Evolutionary conservation across 2,797 vertebrate genomes (phyloP).

Genomic region (Myotis myotis): DNA sequence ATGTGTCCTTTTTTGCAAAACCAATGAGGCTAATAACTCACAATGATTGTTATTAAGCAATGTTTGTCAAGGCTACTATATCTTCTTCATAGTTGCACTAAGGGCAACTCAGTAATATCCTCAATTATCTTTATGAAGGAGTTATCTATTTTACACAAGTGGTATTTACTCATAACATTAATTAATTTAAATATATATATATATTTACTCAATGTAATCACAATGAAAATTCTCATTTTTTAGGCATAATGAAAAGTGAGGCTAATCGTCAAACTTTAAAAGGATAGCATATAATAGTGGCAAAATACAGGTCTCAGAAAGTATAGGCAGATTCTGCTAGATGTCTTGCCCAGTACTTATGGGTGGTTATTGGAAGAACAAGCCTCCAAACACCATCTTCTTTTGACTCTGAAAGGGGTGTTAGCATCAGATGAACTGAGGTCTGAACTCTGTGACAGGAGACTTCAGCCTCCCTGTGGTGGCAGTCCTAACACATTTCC

Average conservation of each 20-base stretch:
- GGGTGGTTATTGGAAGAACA: background rate
- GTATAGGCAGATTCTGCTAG: background rate
- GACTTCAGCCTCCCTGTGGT: background rate
- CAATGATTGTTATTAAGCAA: background rate
- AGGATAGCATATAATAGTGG: background rate
- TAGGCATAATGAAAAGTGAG: background rate
- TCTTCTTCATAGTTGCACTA: background rate
- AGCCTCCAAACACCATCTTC: background rate
- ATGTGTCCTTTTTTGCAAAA: background rate
- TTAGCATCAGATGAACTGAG: background rate
- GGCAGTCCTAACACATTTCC: background rate
- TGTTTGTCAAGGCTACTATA: background rate
- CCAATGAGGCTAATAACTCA: background rate
- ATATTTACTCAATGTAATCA: background rate
- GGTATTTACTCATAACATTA: background rate
- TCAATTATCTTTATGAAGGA: background rate
- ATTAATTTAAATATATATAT: background rate
- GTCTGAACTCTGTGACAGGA: background rate
- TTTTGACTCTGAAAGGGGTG: background rate
- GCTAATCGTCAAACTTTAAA: background rate
- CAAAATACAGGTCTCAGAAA: background rate
- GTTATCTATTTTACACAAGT: background rate
- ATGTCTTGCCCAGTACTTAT: background rate
- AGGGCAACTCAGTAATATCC: background rate
- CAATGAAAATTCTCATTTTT: conserved; percentile 11